A percentile compares a stretch with the other conserved stretches of the same genome.
phyloP scores from a whole-genome alignment of 2,888 invertebrate species.

The Alviniconcha strummeri region DNA sequence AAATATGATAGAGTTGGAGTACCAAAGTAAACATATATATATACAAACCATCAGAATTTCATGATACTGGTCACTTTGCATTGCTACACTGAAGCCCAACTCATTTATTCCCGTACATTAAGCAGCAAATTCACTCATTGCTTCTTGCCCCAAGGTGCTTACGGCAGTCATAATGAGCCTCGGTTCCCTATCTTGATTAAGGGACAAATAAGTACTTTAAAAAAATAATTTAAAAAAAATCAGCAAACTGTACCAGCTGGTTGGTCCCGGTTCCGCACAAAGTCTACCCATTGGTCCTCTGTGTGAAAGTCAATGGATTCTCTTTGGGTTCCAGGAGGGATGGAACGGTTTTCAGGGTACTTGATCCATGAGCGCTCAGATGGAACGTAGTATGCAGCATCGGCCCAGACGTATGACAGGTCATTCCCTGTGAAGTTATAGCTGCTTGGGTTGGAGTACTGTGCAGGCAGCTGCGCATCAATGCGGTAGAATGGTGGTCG shows the following conservation, averaged over 20 bases:
- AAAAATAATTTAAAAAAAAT: too few species aligned
- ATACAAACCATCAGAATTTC: too few species aligned
- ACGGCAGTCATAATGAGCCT: too few species aligned
- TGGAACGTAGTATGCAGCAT: slow-evolving; percentile 62
- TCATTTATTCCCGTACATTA: too few species aligned
- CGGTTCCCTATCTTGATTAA: too few species aligned
- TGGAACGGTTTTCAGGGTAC: slow-evolving; percentile 55
- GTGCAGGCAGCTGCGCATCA: slow-evolving; percentile 36
- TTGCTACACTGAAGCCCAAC: too few species aligned
- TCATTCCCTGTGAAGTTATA: slow-evolving; percentile 64
- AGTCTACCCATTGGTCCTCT: slow-evolving; percentile 61
- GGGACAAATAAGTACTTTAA: too few species aligned
- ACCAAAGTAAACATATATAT: too few species aligned
- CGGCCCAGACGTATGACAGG: slow-evolving; percentile 59
- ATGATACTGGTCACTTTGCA: too few species aligned
- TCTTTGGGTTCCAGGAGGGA: slow-evolving; percentile 55
- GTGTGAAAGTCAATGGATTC: slow-evolving; percentile 64
- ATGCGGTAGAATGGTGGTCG: slow-evolving; percentile 10
- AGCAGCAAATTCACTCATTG: too few species aligned
- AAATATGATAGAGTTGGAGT: too few species aligned
- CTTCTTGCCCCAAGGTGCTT: too few species aligned
- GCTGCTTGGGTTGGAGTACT: slow-evolving; percentile 57
- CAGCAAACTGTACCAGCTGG: slow-evolving; percentile 52
- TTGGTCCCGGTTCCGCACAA: slow-evolving; percentile 60
- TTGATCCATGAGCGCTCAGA: slow-evolving; percentile 63